Conservation (phyloP, 2,113 vertebrate genomes). For the Oenanthe oenanthe region DNA sequence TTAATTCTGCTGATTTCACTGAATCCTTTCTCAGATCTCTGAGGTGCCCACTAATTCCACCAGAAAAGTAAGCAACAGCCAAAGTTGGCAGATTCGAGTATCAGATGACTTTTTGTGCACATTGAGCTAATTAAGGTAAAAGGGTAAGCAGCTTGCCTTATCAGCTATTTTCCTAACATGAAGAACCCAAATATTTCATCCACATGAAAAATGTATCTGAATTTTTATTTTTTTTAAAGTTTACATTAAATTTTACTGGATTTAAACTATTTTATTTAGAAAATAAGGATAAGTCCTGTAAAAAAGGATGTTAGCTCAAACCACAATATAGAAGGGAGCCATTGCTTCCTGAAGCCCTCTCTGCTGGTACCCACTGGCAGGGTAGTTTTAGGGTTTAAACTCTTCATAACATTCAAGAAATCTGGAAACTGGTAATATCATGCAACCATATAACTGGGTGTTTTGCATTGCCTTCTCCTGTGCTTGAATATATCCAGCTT, state of each 20-base stretch:
- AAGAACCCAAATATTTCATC: not conserved
- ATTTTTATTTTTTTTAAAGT: not conserved
- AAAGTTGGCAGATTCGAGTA: not conserved
- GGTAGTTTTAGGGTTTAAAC: not conserved
- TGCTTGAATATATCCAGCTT: not conserved
- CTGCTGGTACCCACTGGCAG: not conserved
- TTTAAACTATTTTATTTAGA: not conserved
- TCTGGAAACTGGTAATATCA: not conserved
- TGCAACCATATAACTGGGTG: not conserved
- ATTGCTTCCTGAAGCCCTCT: not conserved
- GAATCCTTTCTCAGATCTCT: constrained; percentile 9
- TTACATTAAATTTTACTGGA: not conserved
- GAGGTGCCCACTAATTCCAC: not conserved
- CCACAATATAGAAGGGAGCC: not conserved
- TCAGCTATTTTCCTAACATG: not conserved
- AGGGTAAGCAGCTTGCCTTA: not conserved
- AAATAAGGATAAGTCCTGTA: not conserved
- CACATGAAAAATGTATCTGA: not conserved
- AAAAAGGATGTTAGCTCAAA: not conserved
- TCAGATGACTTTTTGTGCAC: not conserved
- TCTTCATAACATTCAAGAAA: not conserved
- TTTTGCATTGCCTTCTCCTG: not conserved
- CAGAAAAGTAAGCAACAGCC: constrained; percentile 7
- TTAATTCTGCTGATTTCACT: constrained; percentile 8
- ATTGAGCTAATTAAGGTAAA: not conserved